phyloP scores from a whole-genome alignment of 2,113 vertebrate genomes.

The Sylvietta virens region DNA sequence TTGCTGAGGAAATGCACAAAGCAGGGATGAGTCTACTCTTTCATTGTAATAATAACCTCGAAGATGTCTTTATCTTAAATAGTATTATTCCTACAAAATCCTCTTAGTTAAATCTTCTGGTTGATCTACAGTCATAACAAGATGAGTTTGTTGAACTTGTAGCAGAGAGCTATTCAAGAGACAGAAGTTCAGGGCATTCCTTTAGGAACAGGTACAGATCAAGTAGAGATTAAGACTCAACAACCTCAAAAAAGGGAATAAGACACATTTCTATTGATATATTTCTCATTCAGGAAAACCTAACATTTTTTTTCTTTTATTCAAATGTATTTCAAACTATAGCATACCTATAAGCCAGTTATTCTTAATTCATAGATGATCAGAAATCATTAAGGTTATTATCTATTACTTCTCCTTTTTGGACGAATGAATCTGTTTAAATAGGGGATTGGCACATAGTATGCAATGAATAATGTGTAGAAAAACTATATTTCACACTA shows the following conservation, averaged over 20 bases:
- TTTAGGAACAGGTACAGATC: background rate
- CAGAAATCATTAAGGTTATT: background rate
- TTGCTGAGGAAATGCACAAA: background rate
- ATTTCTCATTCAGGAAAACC: background rate
- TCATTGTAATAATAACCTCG: background rate
- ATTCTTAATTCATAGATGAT: background rate
- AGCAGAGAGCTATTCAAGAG: background rate
- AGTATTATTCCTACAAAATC: background rate
- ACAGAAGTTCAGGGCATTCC: background rate
- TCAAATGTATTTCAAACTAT: background rate
- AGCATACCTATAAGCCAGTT: background rate
- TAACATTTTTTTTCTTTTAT: background rate
- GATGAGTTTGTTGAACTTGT: background rate
- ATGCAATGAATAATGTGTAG: background rate
- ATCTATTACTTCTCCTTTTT: background rate
- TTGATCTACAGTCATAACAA: background rate
- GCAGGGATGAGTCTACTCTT: background rate
- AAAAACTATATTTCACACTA: background rate
- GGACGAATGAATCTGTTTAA: background rate
- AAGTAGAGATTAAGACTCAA: background rate
- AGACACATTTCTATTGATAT: background rate
- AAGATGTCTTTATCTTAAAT: background rate
- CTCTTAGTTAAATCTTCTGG: background rate
- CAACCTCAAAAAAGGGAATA: background rate
- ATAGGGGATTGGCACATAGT: background rate